Conservation (phyloP, 2,888 invertebrate species). For the Altica lythri region DNA sequence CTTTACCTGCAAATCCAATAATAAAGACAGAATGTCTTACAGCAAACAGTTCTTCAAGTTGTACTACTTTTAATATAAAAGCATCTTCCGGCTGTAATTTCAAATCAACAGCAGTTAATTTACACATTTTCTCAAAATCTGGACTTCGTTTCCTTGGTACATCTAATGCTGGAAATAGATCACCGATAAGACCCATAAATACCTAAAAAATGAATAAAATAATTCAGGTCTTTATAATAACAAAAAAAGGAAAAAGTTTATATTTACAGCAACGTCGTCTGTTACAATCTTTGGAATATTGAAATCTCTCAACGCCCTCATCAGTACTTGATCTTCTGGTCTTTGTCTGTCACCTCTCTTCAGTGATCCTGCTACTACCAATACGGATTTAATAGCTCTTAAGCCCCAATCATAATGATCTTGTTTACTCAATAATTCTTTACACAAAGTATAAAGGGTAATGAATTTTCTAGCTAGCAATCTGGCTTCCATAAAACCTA, state of each 20-base stretch:
- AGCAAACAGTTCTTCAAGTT: conserved; percentile 89
- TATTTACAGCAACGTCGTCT: conserved; percentile 73
- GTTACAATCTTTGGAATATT: conserved; percentile 89
- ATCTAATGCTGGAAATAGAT: conserved; percentile 89
- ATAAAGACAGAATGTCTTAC: conserved; percentile 86
- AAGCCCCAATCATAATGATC: conserved; percentile 93
- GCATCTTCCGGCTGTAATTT: conserved; percentile 90
- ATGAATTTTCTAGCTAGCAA: conserved; percentile 90
- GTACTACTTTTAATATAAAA: conserved; percentile 85
- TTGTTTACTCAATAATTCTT: conserved; percentile 89
- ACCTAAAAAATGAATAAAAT: conserved; percentile 50
- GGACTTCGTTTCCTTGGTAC: conserved; percentile 85
- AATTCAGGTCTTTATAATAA: neutral
- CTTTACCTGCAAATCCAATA: conserved; percentile 76
- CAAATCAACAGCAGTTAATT: conserved; percentile 77
- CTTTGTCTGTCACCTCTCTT: conserved; percentile 85
- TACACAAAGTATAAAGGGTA: conserved; percentile 89
- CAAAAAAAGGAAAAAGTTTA: neutral
- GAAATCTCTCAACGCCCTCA: conserved; percentile 85
- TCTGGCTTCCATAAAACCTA: conserved; percentile 80
- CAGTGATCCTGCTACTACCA: conserved; percentile 90
- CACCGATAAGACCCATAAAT: conserved; percentile 93
- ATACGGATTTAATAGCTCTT: conserved; percentile 91
- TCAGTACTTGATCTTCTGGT: conserved; percentile 80
- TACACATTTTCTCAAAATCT: conserved; percentile 82